These are phyloP conservation scores for Misgurnus mizolepis DNA, from an alignment of 2,113 vertebrate species.

Conservation along the genomic window DNA sequence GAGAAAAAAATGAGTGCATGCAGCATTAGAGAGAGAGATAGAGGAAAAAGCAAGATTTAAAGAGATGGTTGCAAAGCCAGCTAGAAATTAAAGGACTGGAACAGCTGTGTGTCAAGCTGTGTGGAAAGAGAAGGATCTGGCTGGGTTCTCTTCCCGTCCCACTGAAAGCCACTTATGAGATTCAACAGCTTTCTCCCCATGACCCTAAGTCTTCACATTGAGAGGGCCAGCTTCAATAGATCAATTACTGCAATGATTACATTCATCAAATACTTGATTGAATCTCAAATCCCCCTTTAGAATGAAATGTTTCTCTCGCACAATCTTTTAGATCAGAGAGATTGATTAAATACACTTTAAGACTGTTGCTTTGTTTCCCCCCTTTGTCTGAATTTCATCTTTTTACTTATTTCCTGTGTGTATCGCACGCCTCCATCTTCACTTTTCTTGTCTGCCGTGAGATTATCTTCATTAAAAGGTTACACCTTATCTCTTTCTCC, in stretches of 20 bases:
- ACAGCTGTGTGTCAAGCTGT: constrained; percentile 38
- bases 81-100: constrained; percentile 21
- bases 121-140: constrained; percentile 46
- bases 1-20: constrained; percentile 3
- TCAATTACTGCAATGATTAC: constrained; percentile 53
- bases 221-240: constrained; percentile 45
- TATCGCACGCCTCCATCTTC: background rate
- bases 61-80: background rate
- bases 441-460: background rate
- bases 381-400: background rate
- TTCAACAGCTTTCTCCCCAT: constrained; percentile 51
- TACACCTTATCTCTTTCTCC: constrained; percentile 39
- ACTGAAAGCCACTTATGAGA: constrained; percentile 44
- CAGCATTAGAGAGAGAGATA: constrained; percentile 1
- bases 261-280: constrained; percentile 56
- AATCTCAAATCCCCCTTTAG: constrained; percentile 39
- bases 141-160: constrained; percentile 35
- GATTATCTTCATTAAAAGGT: constrained; percentile 43
- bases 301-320: constrained; percentile 32
- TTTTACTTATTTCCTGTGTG: background rate
- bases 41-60: background rate
- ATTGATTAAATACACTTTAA: constrained; percentile 9
- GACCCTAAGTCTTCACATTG: constrained; percentile 47
- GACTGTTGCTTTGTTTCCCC: background rate
- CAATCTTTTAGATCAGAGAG: constrained; percentile 29